phyloP scores from a whole-genome alignment of 2,797 vertebrate genomes.

The Morus bassanus region DNA sequence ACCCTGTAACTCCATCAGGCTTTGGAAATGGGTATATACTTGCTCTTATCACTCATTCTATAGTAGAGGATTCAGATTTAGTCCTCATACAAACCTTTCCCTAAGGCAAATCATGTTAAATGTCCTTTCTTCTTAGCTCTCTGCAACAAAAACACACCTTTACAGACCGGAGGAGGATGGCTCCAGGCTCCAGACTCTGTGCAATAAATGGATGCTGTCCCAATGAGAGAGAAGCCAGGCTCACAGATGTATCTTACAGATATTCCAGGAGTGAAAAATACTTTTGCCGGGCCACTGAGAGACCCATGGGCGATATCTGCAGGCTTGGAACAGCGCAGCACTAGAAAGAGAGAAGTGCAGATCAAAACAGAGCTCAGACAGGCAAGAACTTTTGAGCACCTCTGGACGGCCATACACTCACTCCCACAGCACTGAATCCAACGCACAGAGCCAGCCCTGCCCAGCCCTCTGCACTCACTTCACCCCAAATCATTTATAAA shows the following conservation, averaged over 20 bases:
- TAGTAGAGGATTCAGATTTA: not conserved
- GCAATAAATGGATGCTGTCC: constrained; percentile 30
- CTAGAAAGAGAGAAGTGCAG: not conserved
- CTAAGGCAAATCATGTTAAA: not conserved
- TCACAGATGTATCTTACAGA: constrained; percentile 51
- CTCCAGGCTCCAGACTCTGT: constrained; percentile 31
- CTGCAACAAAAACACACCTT: not conserved
- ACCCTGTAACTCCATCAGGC: not conserved
- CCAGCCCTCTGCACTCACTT: not conserved
- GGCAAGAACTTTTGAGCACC: not conserved
- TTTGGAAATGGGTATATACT: not conserved
- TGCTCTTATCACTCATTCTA: not conserved
- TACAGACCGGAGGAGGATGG: not conserved
- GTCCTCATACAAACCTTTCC: not conserved
- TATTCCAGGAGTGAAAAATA: constrained; percentile 1
- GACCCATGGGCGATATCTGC: constrained; percentile 12
- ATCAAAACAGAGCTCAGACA: not conserved
- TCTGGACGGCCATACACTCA: accelerated
- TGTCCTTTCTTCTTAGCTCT: not conserved
- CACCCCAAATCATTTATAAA: not conserved
- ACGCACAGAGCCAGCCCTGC: not conserved
- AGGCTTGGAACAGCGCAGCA: constrained; percentile 6
- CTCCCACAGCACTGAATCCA: not conserved
- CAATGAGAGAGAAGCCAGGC: constrained; percentile 38
- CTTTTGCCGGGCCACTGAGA: not conserved